phyloP scores from a whole-genome alignment of 1,140 invertebrate genomes.

The Sitobion miscanthi region DNA sequence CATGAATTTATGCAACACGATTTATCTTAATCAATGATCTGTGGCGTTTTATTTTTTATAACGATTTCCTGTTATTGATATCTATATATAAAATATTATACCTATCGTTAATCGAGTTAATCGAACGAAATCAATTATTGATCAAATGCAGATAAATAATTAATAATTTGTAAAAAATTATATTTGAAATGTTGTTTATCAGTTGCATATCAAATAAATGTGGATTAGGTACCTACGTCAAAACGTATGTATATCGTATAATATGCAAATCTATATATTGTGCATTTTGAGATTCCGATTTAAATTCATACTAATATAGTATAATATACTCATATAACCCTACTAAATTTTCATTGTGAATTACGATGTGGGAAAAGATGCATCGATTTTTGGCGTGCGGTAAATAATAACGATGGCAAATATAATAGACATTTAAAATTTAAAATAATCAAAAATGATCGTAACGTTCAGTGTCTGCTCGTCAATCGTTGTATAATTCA shows the following conservation, averaged over 20 bases:
- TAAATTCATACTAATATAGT: not conserved
- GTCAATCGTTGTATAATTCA: not conserved
- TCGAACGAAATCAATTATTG: not conserved
- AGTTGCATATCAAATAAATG: not conserved
- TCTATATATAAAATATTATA: not conserved
- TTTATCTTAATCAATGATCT: slow-evolving; percentile 9
- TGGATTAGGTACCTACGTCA: not conserved
- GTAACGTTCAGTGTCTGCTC: not conserved
- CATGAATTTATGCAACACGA: not conserved
- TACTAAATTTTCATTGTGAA: not conserved
- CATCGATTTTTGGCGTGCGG: not conserved
- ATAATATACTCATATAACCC: not conserved
- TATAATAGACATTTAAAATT: not conserved
- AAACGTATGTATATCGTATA: not conserved
- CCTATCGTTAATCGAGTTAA: not conserved
- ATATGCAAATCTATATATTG: not conserved
- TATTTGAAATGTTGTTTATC: not conserved
- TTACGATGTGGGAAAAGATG: not conserved
- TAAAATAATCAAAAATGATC: not conserved
- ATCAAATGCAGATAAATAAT: not conserved
- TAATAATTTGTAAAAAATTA: not conserved
- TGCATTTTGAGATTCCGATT: not conserved
- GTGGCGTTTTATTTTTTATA: not conserved
- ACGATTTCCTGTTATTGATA: slow-evolving; percentile 2
- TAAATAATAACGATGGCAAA: not conserved